Conservation (phyloP, 1,140 invertebrate genomes). For the Leptinotarsa undecemlineata region DNA sequence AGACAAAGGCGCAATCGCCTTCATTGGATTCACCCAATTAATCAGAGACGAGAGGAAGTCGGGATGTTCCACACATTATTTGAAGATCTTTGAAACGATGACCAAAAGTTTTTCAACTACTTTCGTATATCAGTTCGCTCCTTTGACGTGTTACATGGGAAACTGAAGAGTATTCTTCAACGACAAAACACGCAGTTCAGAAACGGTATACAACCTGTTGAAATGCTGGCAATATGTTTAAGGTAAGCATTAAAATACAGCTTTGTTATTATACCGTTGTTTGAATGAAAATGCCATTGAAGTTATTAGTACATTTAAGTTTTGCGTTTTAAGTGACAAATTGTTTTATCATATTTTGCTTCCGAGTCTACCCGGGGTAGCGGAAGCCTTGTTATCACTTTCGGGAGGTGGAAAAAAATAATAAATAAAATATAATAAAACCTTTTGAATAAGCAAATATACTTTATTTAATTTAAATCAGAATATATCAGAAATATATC, state of each 20-base stretch:
- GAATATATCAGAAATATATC: no score
- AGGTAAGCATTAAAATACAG: conserved; percentile 13
- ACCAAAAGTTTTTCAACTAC: conserved; percentile 22
- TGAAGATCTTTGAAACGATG: conserved; percentile 19
- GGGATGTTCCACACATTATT: conserved; percentile 22
- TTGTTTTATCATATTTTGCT: no score
- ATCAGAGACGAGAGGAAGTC: conserved; percentile 19
- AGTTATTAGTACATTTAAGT: neutral
- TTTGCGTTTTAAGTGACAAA: no score
- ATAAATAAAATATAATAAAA: no score
- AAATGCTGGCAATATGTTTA: conserved; percentile 12
- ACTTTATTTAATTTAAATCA: no score
- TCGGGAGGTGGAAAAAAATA: no score
- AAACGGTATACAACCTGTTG: conserved; percentile 12
- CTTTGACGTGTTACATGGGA: conserved; percentile 12
- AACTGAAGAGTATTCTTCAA: conserved; percentile 12
- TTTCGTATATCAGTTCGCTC: conserved; percentile 12
- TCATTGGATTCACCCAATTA: conserved; percentile 20
- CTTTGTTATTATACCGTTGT: neutral
- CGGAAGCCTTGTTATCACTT: no score
- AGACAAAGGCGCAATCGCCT: conserved; percentile 13
- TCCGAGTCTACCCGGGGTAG: no score
- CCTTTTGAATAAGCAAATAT: no score
- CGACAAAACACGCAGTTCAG: conserved; percentile 15
- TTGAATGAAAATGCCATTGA: neutral